These are phyloP conservation scores for Chymomyza procnemis DNA, from an alignment of 2,888 invertebrate species.

Conservation along the genomic window DNA sequence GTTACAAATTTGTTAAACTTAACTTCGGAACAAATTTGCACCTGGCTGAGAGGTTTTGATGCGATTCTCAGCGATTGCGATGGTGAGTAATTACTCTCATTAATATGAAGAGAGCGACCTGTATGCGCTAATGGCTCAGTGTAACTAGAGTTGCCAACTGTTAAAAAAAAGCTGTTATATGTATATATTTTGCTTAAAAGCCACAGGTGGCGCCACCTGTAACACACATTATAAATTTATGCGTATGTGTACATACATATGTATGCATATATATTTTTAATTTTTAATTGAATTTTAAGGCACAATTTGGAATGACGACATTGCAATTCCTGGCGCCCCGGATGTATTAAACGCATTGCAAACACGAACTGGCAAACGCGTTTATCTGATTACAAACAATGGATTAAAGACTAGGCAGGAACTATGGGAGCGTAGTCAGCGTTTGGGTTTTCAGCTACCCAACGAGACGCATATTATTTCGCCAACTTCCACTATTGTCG, in stretches of 20 bases:
- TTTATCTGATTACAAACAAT: slow-evolving; percentile 94
- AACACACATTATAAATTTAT: no score
- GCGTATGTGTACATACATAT: no score
- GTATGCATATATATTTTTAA: no score
- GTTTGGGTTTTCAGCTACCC: slow-evolving; percentile 86
- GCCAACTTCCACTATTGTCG: slow-evolving; percentile 87
- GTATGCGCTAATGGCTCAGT: slow-evolving; percentile 1
- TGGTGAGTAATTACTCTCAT: slow-evolving; percentile 80
- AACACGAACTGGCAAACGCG: slow-evolving; percentile 85
- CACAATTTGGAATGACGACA: slow-evolving; percentile 88
- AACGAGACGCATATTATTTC: slow-evolving; percentile 87
- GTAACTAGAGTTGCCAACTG: slow-evolving; percentile 22
- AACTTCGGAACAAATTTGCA: slow-evolving; percentile 80
- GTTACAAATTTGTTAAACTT: slow-evolving; percentile 81
- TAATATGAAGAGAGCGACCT: background rate
- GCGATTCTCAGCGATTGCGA: slow-evolving; percentile 91
- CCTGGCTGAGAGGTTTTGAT: slow-evolving; percentile 86
- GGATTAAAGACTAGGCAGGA: slow-evolving; percentile 89
- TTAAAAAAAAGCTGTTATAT: background rate
- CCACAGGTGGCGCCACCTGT: background rate
- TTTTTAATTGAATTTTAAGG: slow-evolving; percentile 77
- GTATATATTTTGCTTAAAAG: background rate
- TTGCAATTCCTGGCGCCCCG: slow-evolving; percentile 83
- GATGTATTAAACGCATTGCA: slow-evolving; percentile 85
- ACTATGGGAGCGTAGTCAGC: slow-evolving; percentile 85